A percentile compares a stretch with the other conserved stretches of the same genome.
These are phyloP conservation scores for Zootoca vivipara DNA, from an alignment of 2,113 vertebrate species.

Conservation along the genomic window DNA sequence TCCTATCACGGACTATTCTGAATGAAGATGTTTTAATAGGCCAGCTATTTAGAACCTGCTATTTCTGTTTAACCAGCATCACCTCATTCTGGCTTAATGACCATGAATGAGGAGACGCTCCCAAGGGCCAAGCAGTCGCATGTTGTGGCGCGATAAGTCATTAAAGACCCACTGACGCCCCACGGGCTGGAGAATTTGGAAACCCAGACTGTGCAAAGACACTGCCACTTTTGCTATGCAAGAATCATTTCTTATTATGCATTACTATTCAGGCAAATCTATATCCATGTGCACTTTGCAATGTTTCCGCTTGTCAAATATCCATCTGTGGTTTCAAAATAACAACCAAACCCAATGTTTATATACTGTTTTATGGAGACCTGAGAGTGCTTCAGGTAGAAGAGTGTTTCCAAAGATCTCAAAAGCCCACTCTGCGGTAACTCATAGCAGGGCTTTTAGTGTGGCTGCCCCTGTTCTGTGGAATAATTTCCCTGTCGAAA, in stretches of 20 bases:
- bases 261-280: not conserved
- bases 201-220: not conserved
- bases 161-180: constrained; percentile 4
- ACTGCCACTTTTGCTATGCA: not conserved
- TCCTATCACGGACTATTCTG: constrained; percentile 25
- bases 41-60: constrained; percentile 14
- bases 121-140: not conserved
- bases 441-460: too few species aligned
- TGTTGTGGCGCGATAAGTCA: not conserved
- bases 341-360: not conserved
- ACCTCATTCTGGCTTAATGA: not conserved
- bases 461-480: too few species aligned
- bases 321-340: not conserved
- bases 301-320: not conserved
- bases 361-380: not conserved
- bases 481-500: too few species aligned
- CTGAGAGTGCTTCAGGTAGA: not conserved
- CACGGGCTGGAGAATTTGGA: not conserved
- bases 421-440: too few species aligned
- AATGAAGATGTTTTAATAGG: constrained; percentile 15
- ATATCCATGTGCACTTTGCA: not conserved
- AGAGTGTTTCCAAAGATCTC: too few species aligned
- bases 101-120: not conserved
- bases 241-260: not conserved
- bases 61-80: constrained; percentile 22